Evolutionary conservation across 2,888 invertebrate genomes (phyloP), one percentile per base, ranked within the genome.

Genomic region (Spialia ferax): DNA sequence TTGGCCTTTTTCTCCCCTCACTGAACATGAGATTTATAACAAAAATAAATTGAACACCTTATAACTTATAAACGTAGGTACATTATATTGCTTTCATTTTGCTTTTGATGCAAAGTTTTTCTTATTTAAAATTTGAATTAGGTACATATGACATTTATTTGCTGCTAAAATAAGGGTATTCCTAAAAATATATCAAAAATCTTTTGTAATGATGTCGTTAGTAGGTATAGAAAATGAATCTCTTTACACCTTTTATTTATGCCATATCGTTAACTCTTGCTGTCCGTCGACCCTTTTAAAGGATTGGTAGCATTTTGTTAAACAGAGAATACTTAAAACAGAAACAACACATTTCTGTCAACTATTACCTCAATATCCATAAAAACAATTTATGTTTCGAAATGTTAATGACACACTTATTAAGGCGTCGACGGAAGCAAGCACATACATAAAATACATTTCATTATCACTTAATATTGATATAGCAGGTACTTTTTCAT

Each of bases 221-320:
- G 6, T 4, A 29, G 15, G 35, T 35, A 35, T 32, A 35, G 10
- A 13, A 42, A 42, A 15, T 42, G 15, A 42, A n/a, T 38, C 5
- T 42, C 7, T 13, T 13, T 2, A 42, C 15, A 15, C 8, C 42
- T 7, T 15, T 42, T 42, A 42, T 10, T 15, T 42, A 7, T 15
- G 42, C 15, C 42, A 42, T 15, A 42, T 42, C 42, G 42, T 15
- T 42, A 42, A 15, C n/a, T 42, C 42, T 42, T 42, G 42, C 42
- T 15, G 42, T 42, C 42, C 15, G 42, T 42, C 15, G 42, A 42
- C 15, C 6, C 42, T 15, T 42, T n/a, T 42, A 42, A 42, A 35
- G 7, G 42, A 1, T 42, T 15, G 6, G 42, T 42, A 15, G 7
- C 42, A 15, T 8, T 35, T n/a, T n/a, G n/a, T n/a, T n/a, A n/a